Evolutionary conservation across 2,888 invertebrate species (phyloP).

Genomic region (Microdon myrmicae): DNA sequence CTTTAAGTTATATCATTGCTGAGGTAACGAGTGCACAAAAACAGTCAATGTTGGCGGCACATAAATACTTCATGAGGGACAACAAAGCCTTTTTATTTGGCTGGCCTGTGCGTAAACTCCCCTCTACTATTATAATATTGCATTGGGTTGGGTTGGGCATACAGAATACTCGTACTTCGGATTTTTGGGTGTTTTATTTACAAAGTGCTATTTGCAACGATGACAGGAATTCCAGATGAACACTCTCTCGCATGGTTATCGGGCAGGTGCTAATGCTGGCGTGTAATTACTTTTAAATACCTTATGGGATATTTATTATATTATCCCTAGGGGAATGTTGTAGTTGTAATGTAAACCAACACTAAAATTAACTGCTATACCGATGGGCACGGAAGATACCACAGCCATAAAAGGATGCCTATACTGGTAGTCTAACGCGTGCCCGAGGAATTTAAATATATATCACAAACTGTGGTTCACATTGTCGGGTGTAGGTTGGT

Average conservation of each 20-base stretch:
- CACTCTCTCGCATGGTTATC: slow-evolving; percentile 2
- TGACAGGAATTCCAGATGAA: slow-evolving; percentile 36
- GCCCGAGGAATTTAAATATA: too few relatives aligned
- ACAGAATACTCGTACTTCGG: slow-evolving; percentile 10
- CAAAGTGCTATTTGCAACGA: slow-evolving; percentile 30
- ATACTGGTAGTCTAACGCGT: too few relatives aligned
- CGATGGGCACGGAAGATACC: too few relatives aligned
- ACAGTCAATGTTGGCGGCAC: slow-evolving; percentile 8
- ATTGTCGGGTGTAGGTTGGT: too few relatives aligned
- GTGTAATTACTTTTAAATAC: slow-evolving; percentile 32
- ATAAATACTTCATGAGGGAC: slow-evolving; percentile 34
- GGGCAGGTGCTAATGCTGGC: slow-evolving; percentile 19
- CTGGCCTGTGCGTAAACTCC: neutral
- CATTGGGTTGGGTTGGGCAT: too few relatives aligned
- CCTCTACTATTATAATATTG: slow-evolving; percentile 1
- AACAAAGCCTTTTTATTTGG: slow-evolving; percentile 38
- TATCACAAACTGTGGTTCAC: too few relatives aligned
- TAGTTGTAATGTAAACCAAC: too few relatives aligned
- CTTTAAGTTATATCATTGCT: slow-evolving; percentile 12
- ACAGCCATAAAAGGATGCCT: too few relatives aligned
- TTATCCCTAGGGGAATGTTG: too few relatives aligned
- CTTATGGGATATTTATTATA: slow-evolving; percentile 31
- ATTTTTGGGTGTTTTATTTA: slow-evolving; percentile 16
- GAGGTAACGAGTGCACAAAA: slow-evolving; percentile 10
- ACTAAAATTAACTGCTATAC: too few relatives aligned